phyloP scores from a whole-genome alignment of 2,888 invertebrate species.

The Antheraea yamamai region DNA sequence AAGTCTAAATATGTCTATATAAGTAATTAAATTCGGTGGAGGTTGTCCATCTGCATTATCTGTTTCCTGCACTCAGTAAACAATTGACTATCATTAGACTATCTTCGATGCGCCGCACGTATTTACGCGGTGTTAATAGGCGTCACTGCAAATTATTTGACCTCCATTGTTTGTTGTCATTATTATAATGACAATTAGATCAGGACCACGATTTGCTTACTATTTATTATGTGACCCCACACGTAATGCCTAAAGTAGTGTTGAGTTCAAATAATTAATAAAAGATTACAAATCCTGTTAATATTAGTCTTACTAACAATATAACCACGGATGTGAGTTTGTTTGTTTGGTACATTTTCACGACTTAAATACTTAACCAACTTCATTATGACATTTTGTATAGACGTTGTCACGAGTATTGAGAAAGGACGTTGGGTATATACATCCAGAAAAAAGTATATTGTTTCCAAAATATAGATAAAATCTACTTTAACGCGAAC shows the following conservation, averaged over 20 bases:
- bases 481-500: too few relatives aligned
- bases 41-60: too few relatives aligned
- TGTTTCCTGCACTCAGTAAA: not conserved
- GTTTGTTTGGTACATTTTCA: too few relatives aligned
- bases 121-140: not conserved
- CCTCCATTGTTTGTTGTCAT: not conserved
- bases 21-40: too few relatives aligned
- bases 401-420: too few relatives aligned
- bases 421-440: too few relatives aligned
- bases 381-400: too few relatives aligned
- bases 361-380: too few relatives aligned
- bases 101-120: not conserved
- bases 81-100: not conserved
- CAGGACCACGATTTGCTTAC: not conserved
- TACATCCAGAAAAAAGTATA: too few relatives aligned
- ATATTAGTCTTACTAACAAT: not conserved
- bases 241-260: not conserved
- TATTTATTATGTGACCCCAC: not conserved
- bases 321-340: not conserved
- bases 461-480: too few relatives aligned
- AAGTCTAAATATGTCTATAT: too few relatives aligned
- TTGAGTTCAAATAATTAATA: not conserved
- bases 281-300: not conserved
- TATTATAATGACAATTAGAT: not conserved
- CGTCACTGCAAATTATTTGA: not conserved